Evolutionary conservation across 2,888 invertebrate species (phyloP).

Genomic region (Ferrisia virgata): DNA sequence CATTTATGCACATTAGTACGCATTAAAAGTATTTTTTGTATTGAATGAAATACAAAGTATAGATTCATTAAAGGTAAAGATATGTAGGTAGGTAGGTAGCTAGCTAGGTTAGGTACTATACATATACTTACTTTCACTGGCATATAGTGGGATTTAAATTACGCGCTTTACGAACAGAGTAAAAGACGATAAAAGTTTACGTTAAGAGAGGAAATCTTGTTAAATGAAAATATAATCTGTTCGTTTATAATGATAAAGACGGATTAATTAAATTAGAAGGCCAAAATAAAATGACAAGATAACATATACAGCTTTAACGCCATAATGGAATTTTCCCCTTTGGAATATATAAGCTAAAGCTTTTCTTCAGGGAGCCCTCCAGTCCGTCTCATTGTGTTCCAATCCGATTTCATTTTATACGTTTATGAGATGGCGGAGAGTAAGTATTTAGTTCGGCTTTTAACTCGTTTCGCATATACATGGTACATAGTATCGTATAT

Average conservation of each 20-base stretch:
- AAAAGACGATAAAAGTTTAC: constrained; percentile 26
- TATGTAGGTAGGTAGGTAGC: too few relatives aligned
- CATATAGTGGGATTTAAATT: constrained; percentile 20
- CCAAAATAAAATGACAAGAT: constrained; percentile 45
- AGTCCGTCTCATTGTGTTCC: constrained; percentile 42
- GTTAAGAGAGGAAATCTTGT: constrained; percentile 28
- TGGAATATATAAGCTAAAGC: constrained; percentile 38
- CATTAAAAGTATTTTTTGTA: too few relatives aligned
- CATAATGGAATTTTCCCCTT: constrained; percentile 43
- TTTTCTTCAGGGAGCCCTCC: constrained; percentile 38
- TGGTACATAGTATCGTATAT: not conserved
- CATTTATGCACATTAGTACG: too few relatives aligned
- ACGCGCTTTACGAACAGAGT: constrained; percentile 24
- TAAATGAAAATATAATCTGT: constrained; percentile 43
- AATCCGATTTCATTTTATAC: constrained; percentile 42
- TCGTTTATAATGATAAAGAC: constrained; percentile 44
- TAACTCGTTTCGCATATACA: constrained; percentile 15
- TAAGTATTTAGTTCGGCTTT: constrained; percentile 37
- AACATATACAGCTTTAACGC: constrained; percentile 39
- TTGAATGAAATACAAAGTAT: too few relatives aligned
- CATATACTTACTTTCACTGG: not conserved
- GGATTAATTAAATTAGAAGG: constrained; percentile 45
- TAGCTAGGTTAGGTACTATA: too few relatives aligned
- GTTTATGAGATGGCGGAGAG: constrained; percentile 23
- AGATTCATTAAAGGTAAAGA: not conserved